Evolutionary conservation across 35 echinoderm and acorn worm genomes (phyloP), one percentile per base, ranked within the genome.

Genomic region (Heliocidaris erythrogramma): DNA sequence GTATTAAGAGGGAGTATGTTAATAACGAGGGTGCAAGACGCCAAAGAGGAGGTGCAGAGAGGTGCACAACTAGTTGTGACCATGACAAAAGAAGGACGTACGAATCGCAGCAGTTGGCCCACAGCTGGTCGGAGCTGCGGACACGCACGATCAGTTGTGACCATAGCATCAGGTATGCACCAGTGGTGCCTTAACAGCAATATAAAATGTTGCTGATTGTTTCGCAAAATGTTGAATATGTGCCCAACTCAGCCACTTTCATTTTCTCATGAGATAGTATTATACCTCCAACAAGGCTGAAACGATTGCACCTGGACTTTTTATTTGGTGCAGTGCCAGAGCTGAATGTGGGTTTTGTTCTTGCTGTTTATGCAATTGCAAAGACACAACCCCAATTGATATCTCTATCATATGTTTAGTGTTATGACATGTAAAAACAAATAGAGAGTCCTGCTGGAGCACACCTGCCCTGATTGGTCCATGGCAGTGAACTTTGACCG

Each of bases 361-460:
- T 78, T 18, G 5, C 2, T 78, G 65, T 78, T 78, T 78, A 4
- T 78, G 65, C 21, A 56, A 78, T 78, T 78, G 21, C 24, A 78
- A 78, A 78, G 65, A 78, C 65, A 78, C 65, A 78, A 7, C 65
- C 65, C 65, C 5, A 78, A 27, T 78, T 78, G 65, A 78, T 78
- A n/a, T 78, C 65, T 78, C 65, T 78, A 4, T 78, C 65, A 78
- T 21, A 78, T 78, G 65, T 78, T 78, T 78, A 78, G 65, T 78
- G 65, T 78, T 78, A 78, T 78, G 65, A 78, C 65, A 78, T 78
- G 65, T 78, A 78, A 78, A 78, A 78, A 78, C 65, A 78, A 78
- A 78, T 78, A n/a, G 65, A 78, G 7, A 78, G n/a, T 78, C 65
- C 65, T 78, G 65, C 65, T 78, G 65, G 65, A 78, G 65, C 7